Evolutionary conservation across 1,140 invertebrate genomes (phyloP), one percentile per base, ranked within the genome.

Genomic region (Penaeus indicus): DNA sequence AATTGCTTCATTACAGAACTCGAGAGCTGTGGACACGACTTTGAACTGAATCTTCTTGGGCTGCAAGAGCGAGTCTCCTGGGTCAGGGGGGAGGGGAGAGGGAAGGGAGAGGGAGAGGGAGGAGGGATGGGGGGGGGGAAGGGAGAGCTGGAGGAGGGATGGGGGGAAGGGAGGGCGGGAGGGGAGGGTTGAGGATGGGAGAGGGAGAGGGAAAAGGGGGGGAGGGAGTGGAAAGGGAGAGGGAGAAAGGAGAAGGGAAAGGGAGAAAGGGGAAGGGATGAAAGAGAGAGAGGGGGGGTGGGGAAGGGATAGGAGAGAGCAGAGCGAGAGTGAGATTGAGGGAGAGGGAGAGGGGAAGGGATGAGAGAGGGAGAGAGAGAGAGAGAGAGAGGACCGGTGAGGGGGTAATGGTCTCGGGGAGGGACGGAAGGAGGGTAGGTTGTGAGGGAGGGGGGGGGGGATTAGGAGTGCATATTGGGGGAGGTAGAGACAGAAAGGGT

Each of bases 1-100:
- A 86, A 86, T 86, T 86, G 85, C 85, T 86, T 86, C 85, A 86
- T 86, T 86, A 86, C 85, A 86, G 77, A 42, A 77, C 27, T 22
- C 27, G 61, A 22, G 72, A 8, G 60, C 38, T 21, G 61, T 11
- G 64, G 69, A 61, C 19, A 19, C 75, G 27, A 86, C 75, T 64
- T 42, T 21, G n/a, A 47, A 22, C 77, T 64, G 38, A 64, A 62
- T n/a, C 25, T 25, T 77, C 27, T 16, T 21, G 4, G 7, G 27
- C 8, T 77, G 62, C 38, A 86, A 25, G 85, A 75, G 19, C 42
- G 38, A 79, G 27, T 80, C 67, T 79, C 85, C 85, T 38, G 60
- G 32, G 32, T 21, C 25, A 21, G 60, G 16, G 60, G 25, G 19
- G 25, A 10, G 47, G 60, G 79, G 27, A 27, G 79, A 61, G 22